phyloP scores from a whole-genome alignment of 1,140 invertebrate genomes.

The Scylla paramamosain region DNA sequence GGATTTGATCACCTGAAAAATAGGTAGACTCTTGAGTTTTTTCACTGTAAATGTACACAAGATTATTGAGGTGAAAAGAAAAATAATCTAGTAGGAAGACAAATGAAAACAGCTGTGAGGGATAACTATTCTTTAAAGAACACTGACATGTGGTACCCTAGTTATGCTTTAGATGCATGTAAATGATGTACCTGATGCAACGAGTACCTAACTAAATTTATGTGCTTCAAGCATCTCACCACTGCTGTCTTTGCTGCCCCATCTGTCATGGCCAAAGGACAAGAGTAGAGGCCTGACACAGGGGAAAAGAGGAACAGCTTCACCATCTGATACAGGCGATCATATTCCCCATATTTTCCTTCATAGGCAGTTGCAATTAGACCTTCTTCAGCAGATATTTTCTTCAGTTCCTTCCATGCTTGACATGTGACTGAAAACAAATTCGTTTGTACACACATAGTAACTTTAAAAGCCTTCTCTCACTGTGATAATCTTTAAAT shows the following conservation, averaged over 20 bases:
- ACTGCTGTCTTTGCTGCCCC: slow-evolving; percentile 83
- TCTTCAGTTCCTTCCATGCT: slow-evolving; percentile 84
- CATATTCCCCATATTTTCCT: slow-evolving; percentile 81
- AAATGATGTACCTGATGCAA: not conserved
- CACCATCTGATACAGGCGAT: slow-evolving; percentile 83
- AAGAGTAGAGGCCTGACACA: slow-evolving; percentile 83
- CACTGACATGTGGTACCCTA: too few relatives aligned
- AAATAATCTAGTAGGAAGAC: too few relatives aligned
- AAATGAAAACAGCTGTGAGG: too few relatives aligned
- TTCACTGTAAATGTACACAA: too few relatives aligned
- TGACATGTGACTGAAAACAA: slow-evolving; percentile 80
- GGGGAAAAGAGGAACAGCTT: slow-evolving; percentile 83
- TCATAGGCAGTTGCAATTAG: slow-evolving; percentile 84
- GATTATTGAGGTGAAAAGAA: too few relatives aligned
- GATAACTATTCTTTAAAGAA: too few relatives aligned
- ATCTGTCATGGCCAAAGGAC: slow-evolving; percentile 86
- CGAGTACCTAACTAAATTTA: not conserved
- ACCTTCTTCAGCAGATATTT: slow-evolving; percentile 84
- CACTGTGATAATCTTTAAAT: not conserved
- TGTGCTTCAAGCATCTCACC: slow-evolving; percentile 76
- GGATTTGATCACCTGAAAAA: slow-evolving; percentile 76
- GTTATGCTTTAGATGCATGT: too few relatives aligned
- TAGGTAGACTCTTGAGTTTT: too few relatives aligned
- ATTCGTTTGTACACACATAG: not conserved
- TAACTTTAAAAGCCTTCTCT: not conserved